Base-by-base conservation (phyloP, 2,797 vertebrate genomes). In the Pipistrellus pipistrellus region DNA sequence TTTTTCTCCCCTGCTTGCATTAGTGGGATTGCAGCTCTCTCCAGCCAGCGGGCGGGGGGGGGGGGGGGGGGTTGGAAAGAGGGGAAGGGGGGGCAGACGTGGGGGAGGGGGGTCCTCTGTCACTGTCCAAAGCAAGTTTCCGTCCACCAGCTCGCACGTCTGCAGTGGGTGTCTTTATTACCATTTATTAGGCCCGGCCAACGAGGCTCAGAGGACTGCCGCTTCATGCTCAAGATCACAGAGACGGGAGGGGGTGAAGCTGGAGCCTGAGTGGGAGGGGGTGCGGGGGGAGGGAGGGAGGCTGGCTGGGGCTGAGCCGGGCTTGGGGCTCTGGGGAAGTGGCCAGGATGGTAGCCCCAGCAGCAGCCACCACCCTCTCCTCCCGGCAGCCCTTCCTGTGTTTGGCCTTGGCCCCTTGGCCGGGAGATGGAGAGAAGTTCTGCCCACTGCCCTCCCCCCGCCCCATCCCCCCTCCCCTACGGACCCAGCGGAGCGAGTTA, bases 1-100 rank as follows among this genome's bases (percentile, higher is more conserved):
- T 72, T 77, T 88, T 77, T 68, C 81, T 77, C 59, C 77, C 72
- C 55, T 30, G 25, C 32, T 11, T 88, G 86, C 82, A 69, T 95
- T 95, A 96, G 85, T 72, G 83, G 71, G 76, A 95, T 86, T 90
- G 48, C 68, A 32, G 57, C 55, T 68, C 41, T 64, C 86, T 38
- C 72, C 15, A 46, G 77, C n/a, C 55, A 21, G 82, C 0, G 0
- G 46, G n/a, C 10, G 27, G 25, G 3, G 64, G 51, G 51, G 51
- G 6, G 6, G 15, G 6, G 15, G 51, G 30, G n/a, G n/a, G 59
- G 21, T 1, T 7, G 38, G 38, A 51, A 6, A 6, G 15, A 18
- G 15, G 51, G 30, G n/a, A 23, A 32, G n/a, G 59, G 21, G 1
- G 7, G 38, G 38, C 25, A 15, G 48, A 17, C 5, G 13, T 23